Base-by-base conservation (phyloP, 1,140 invertebrate genomes). In the Tigriopus japonicus region DNA sequence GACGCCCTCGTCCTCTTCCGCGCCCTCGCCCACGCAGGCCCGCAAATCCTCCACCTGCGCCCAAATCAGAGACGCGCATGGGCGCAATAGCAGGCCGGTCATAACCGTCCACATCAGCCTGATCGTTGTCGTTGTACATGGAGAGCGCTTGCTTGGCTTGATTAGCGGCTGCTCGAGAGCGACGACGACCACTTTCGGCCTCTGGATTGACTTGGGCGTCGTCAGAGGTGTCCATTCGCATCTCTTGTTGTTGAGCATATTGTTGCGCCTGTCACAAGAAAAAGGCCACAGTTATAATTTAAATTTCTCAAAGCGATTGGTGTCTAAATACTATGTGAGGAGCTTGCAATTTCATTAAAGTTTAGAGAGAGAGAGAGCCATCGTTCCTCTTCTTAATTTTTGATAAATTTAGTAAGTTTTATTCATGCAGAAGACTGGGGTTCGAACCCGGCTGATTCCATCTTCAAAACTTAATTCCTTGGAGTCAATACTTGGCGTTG, bases 131-230 rank as follows among this genome's bases (percentile, higher is more conserved):
- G 10, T 40, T 41, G 21, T 28, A 35, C 55, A 58, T 58, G 76
- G 70, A 19, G 73, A 54, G 60, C 66, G 63, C 53, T 64, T 58
- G 23, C 61, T 62, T 1, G 61, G 59, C 28, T 5, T 28, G 28
- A 42, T 40, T 42, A 13, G 55, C 55, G 14, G 55, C 55, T 14
- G 55, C 35, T 2, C 55, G 24, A 3, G 55, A 58, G 2, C 55
- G 17, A 5, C 55, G 28, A 9, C 28, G 28, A 5, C 28, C 28
- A 15, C 55, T 24, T 7, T 9, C 35, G 14, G 12, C 1, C 14
- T 43, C 40, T 14, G 15, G 14, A 41, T 2, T 58, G 13, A 5
- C 28, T 9, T 3, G 28, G 9, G 28, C 28, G 28, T 3, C 9
- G 3, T 35, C 28, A 35, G 28, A 35, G 45, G n/a, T 21, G 45